These are phyloP conservation scores for Phataginus tricuspis DNA, from an alignment of 2,797 vertebrate species.

Conservation along the genomic window DNA sequence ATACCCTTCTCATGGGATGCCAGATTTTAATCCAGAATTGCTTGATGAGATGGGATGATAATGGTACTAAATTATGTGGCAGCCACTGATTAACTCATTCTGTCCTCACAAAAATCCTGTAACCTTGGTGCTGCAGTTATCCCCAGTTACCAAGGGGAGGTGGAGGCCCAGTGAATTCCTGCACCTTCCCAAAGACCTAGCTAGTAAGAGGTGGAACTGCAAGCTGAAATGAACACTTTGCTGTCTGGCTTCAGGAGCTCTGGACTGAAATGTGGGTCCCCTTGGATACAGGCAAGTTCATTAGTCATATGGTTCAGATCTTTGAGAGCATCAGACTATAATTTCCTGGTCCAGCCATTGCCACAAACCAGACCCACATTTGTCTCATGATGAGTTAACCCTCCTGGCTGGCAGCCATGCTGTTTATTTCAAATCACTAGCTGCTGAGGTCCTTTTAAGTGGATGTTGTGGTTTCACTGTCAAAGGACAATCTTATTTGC, in stretches of 20 bases:
- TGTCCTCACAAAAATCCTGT: neutral
- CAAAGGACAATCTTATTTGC: neutral
- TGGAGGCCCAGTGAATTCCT: neutral
- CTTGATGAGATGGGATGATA: neutral
- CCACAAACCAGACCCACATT: neutral
- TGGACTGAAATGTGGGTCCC: neutral
- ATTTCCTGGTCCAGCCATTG: neutral
- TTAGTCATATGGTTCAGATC: neutral
- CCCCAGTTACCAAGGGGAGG: neutral
- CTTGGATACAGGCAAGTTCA: neutral
- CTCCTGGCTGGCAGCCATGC: neutral
- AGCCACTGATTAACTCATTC: neutral
- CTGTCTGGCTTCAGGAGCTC: neutral
- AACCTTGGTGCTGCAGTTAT: neutral
- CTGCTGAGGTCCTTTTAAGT: neutral
- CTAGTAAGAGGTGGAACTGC: neutral
- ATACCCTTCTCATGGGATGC: neutral
- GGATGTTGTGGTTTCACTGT: neutral
- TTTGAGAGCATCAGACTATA: neutral
- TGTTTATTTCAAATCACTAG: neutral
- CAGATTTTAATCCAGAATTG: neutral
- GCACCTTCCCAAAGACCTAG: neutral
- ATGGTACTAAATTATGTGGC: neutral
- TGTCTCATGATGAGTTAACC: neutral
- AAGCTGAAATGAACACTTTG: neutral